These are phyloP conservation scores for Agrypnus murinus DNA, from an alignment of 2,888 invertebrate species.

Conservation along the genomic window DNA sequence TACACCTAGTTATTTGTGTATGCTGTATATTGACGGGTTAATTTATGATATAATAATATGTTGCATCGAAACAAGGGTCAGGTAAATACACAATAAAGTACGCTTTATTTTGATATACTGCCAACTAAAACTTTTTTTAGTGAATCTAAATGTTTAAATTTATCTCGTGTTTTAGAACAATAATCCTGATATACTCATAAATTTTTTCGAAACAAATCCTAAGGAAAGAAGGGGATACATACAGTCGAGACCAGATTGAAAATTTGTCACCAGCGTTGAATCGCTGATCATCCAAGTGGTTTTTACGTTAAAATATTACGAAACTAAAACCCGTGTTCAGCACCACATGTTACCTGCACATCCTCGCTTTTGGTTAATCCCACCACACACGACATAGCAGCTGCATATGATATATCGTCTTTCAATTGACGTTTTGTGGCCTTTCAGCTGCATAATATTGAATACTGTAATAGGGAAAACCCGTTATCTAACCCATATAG, in stretches of 20 bases:
- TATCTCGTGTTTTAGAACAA: no score
- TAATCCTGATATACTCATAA: no score
- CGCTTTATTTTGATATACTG: no score
- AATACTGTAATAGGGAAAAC: background rate
- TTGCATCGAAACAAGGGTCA: no score
- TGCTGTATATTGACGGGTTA: no score
- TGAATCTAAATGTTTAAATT: no score
- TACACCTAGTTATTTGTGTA: no score
- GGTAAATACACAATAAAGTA: no score
- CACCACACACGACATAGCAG: constrained; percentile 16
- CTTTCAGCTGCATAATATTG: constrained; percentile 19
- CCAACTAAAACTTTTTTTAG: no score
- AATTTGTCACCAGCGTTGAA: background rate
- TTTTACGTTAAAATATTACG: constrained; percentile 18
- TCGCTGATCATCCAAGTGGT: constrained; percentile 14
- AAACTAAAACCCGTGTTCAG: constrained; percentile 26
- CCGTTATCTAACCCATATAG: background rate
- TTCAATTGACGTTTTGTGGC: constrained; percentile 17
- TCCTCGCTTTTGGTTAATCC: constrained; percentile 22
- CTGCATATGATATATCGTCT: constrained; percentile 23
- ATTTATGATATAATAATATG: no score
- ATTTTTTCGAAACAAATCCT: background rate
- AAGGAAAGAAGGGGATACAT: background rate
- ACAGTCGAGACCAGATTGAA: background rate
- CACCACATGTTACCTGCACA: constrained; percentile 26